Conservation (phyloP, 2,888 invertebrate genomes). For the Erebia aethiops region DNA sequence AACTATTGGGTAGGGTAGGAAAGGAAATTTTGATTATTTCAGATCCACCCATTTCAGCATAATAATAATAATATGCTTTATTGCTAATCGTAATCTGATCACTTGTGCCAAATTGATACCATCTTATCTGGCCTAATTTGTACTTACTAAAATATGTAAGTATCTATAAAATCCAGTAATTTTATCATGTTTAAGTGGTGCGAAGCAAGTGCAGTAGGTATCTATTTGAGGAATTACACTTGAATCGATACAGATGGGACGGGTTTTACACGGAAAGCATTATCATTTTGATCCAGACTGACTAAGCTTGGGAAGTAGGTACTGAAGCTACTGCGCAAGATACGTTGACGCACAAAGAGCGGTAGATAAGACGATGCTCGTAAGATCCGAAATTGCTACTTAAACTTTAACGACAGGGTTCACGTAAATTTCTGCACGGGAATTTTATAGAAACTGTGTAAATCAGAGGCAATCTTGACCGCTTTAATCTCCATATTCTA, state of each 20-base stretch:
- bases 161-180: background rate
- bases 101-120: background rate
- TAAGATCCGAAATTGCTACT: slow-evolving; percentile 57
- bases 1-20: too few species aligned
- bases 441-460: slow-evolving; percentile 37
- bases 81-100: background rate
- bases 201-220: background rate
- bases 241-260: slow-evolving; percentile 23
- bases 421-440: slow-evolving; percentile 45
- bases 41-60: too few species aligned
- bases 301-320: slow-evolving; percentile 37
- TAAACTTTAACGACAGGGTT: slow-evolving; percentile 61
- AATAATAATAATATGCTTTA: background rate
- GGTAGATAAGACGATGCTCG: slow-evolving; percentile 52
- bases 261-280: slow-evolving; percentile 24
- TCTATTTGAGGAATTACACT: slow-evolving; percentile 1
- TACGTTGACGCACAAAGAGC: slow-evolving; percentile 51
- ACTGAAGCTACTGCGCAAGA: slow-evolving; percentile 36
- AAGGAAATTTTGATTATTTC: too few species aligned
- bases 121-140: background rate
- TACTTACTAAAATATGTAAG: background rate
- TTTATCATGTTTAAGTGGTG: background rate
- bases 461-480: slow-evolving; percentile 27
- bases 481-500: slow-evolving; percentile 34
- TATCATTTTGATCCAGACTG: slow-evolving; percentile 33